Conservation (phyloP, 2,797 vertebrate species). For the Emys orbicularis region DNA sequence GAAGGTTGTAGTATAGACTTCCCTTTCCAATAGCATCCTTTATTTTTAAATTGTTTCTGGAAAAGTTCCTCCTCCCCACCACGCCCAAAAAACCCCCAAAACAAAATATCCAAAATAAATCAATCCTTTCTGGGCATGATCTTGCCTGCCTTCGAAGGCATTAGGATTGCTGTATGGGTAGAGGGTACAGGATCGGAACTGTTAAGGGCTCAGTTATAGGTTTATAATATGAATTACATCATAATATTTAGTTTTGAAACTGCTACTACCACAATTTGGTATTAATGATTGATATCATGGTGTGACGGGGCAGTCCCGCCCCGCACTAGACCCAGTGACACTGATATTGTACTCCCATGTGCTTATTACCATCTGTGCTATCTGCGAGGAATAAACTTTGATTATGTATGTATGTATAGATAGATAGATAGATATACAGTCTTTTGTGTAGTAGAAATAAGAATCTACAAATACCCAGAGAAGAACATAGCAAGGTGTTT, state of each 20-base stretch:
- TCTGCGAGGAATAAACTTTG: not conserved
- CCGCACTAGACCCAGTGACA: not conserved
- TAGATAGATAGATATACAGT: constrained; percentile 7
- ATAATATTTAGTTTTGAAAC: constrained; percentile 1
- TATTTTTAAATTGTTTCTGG: not conserved
- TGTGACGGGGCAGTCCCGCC: too few species aligned
- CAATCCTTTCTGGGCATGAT: too few species aligned
- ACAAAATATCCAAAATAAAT: too few species aligned
- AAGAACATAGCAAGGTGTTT: constrained; percentile 14
- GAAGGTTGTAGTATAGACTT: not conserved
- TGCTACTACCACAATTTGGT: not conserved
- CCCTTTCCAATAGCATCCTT: not conserved
- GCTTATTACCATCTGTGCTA: not conserved
- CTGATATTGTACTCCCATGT: not conserved
- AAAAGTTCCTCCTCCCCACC: not conserved
- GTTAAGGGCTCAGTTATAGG: not conserved
- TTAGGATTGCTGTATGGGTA: not conserved
- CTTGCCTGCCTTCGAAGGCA: not conserved
- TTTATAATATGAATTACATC: not conserved
- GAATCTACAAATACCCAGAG: constrained; percentile 25
- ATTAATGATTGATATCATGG: not conserved
- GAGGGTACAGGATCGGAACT: not conserved
- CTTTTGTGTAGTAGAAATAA: not conserved
- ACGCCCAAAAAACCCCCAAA: too few species aligned
- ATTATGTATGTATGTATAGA: not conserved